phyloP scores from a whole-genome alignment of 2,113 vertebrate species.

The Gopherus flavomarginatus region DNA sequence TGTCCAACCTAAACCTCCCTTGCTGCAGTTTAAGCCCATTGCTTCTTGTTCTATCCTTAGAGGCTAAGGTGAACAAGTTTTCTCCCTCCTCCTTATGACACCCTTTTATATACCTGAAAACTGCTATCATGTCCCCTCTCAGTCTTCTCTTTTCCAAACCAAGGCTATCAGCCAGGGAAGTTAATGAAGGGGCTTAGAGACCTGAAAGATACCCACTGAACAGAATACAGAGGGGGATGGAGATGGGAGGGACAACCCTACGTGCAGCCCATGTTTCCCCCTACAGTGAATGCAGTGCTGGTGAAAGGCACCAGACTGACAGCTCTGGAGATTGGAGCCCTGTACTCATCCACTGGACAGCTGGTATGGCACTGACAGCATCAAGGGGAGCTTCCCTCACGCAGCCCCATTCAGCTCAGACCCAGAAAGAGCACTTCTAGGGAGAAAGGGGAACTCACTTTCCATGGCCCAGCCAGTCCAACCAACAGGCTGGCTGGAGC shows the following conservation, averaged over 20 bases:
- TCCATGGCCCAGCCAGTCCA: not conserved
- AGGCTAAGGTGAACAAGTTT: no score
- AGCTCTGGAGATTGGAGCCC: not conserved
- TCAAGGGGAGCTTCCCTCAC: not conserved
- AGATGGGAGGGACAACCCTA: not conserved
- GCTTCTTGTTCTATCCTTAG: no score
- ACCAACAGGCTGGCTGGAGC: not conserved
- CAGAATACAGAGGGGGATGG: not conserved
- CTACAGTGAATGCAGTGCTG: not conserved
- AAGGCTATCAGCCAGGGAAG: not conserved
- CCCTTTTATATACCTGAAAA: no score
- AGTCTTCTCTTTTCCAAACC: no score
- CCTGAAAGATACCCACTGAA: not conserved
- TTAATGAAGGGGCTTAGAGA: not conserved
- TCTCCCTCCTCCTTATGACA: no score
- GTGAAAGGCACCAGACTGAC: not conserved
- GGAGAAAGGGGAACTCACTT: not conserved
- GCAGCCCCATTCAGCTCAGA: not conserved
- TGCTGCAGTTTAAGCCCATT: no score
- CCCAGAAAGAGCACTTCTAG: not conserved
- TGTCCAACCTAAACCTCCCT: no score
- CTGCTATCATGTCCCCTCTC: no score
- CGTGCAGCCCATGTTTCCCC: not conserved
- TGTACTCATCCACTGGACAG: not conserved
- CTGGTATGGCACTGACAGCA: not conserved